phyloP scores from a whole-genome alignment of 2,797 vertebrate species.

The Choloepus didactylus region DNA sequence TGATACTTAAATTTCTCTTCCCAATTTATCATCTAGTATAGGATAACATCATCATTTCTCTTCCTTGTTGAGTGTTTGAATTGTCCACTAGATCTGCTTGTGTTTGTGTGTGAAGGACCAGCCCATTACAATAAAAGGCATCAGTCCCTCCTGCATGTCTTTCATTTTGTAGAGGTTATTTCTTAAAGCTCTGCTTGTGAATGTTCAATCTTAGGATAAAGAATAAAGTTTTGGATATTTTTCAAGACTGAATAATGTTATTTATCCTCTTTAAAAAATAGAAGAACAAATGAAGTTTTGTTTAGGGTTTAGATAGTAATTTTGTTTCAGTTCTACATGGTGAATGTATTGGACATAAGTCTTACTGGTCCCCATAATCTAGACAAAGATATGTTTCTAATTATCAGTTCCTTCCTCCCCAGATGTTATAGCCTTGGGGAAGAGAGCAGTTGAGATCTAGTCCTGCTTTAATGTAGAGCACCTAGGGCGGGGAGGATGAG shows the following conservation, averaged over 20 bases:
- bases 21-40: constrained; percentile 50
- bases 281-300: background rate
- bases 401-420: too few relatives aligned
- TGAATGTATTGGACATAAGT: background rate
- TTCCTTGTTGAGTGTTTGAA: constrained; percentile 37
- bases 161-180: constrained; percentile 17
- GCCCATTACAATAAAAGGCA: background rate
- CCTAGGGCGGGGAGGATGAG: background rate
- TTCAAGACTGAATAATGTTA: constrained; percentile 14
- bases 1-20: constrained; percentile 60
- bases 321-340: background rate
- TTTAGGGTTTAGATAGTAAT: background rate
- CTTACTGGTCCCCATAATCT: background rate
- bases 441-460: background rate
- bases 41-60: background rate
- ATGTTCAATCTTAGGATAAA: constrained; percentile 9
- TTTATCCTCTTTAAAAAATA: constrained; percentile 21
- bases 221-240: background rate
- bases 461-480: background rate
- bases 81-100: background rate
- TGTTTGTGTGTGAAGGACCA: background rate
- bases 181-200: constrained; percentile 26
- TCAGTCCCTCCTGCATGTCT: background rate
- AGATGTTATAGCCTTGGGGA: background rate
- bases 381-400: constrained; percentile 14